These are phyloP conservation scores for Beroe forskalii DNA, from an alignment of 37 sponge, comb jelly and placozoan species.

Conservation along the genomic window DNA sequence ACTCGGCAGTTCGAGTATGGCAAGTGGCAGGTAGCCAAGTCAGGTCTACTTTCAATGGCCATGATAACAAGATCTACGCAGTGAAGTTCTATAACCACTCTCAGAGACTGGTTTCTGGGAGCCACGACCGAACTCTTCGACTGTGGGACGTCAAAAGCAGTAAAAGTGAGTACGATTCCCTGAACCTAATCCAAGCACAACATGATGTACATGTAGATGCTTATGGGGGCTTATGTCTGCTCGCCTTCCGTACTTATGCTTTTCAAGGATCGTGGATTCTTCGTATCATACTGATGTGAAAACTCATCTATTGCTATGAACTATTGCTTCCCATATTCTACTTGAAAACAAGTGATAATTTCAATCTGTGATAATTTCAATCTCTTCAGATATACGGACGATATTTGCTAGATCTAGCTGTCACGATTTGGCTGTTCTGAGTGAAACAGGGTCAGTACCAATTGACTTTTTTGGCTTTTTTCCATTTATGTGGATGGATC, in stretches of 20 bases:
- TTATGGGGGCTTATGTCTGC: no score
- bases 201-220: no score
- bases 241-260: no score
- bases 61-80: constrained; percentile 80
- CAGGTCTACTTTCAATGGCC: constrained; percentile 82
- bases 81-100: constrained; percentile 84
- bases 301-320: no score
- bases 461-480: no score
- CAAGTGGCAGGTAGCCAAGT: constrained; percentile 67
- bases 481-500: no score
- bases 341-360: no score
- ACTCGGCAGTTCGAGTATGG: constrained; percentile 82
- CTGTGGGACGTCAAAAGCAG: constrained; percentile 87
- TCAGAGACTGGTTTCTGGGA: constrained; percentile 84
- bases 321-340: no score
- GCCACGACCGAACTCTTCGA: constrained; percentile 92
- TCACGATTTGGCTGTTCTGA: constrained; percentile 81
- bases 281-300: no score
- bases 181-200: no score
- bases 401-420: constrained; percentile 95
- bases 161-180: constrained; percentile 81
- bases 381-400: constrained; percentile 77
- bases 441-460: constrained; percentile 76
- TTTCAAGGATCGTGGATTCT: no score
- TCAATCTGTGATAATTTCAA: no score